Percentiles rank a stretch among this genome's conserved stretches.
Conservation (phyloP, 2,113 vertebrate genomes). For the Archocentrus centrarchus region DNA sequence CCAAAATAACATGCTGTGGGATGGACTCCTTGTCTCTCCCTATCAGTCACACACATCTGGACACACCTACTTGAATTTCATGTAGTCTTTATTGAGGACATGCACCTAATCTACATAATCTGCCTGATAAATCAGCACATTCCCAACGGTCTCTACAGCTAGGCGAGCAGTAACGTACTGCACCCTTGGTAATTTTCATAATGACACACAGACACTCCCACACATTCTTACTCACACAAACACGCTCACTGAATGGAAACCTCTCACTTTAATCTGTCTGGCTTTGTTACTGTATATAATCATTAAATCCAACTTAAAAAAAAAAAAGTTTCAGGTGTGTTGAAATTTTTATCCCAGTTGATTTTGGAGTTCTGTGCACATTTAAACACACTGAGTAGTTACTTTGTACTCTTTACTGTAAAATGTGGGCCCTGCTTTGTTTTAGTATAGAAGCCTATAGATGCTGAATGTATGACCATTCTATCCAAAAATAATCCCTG, state of each 20-base stretch:
- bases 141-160: constrained; percentile 13
- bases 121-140: constrained; percentile 23
- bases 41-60: background rate
- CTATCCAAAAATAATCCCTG: background rate
- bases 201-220: constrained; percentile 26
- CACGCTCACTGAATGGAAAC: constrained; percentile 14
- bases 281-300: constrained; percentile 2
- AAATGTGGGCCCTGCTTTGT: background rate
- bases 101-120: constrained; percentile 5
- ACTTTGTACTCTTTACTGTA: background rate
- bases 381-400: background rate
- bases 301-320: background rate
- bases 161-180: constrained; percentile 14
- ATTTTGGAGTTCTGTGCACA: background rate
- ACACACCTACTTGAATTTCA: background rate
- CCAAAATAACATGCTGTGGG: background rate
- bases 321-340: background rate
- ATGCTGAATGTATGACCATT: background rate
- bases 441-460: background rate
- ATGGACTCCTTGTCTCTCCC: background rate
- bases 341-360: background rate
- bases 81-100: background rate
- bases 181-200: constrained; percentile 52
- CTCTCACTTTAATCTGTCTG: background rate
- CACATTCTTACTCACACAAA: background rate